Evolutionary conservation across 2,113 vertebrate species (phyloP), one percentile per base, ranked within the genome.

Genomic region (Prietella phreatophila): DNA sequence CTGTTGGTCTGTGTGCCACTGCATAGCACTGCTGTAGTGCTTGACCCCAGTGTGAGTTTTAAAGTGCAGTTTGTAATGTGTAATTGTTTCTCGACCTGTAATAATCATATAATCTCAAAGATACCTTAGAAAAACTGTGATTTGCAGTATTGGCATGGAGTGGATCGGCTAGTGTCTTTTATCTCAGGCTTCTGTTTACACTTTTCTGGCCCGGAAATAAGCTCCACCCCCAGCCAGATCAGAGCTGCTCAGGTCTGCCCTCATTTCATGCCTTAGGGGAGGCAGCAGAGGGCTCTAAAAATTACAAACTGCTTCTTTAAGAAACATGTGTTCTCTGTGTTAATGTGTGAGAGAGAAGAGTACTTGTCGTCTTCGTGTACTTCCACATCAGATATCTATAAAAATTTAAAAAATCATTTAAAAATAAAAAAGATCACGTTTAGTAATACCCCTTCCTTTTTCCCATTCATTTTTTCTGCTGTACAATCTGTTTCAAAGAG

Each of bases 401-500:
- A 1, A 36, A n/a, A n/a, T 83, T 56, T 67, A 78, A 33, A 71
- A 73, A 55, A 58, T 42, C 5, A 42, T 42, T 42, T 47, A 47
- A 20, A 73, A 87, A 56, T 42, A 42, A 42, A 17, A 30, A 47
- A 27, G 42, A 69, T 65, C 20, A 36, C 47, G 11, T 63, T 80
- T 56, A 58, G 33, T 47, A 71, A 82, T 80, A 25, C 58, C 36
- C n/a, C 10, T 47, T 56, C 9, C 0, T 73, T 79, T 14, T 73
- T n/a, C 53, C 39, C 36, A 36, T 11, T 79, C 61, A 22, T 69
- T 60, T 84, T 67, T 42, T 15, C 78, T 83, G 63, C 71, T 56
- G 25, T 83, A 47, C 85, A 88, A 88, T 85, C 90, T 83, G 83
- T 83, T 84, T 85, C 61, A 87, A 30, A 87, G 65, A 60, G 55